A percentile compares a stretch with the other conserved stretches of the same genome.
phyloP scores from a whole-genome alignment of 2,888 invertebrate genomes.

The Lasioglossum villosulum region DNA sequence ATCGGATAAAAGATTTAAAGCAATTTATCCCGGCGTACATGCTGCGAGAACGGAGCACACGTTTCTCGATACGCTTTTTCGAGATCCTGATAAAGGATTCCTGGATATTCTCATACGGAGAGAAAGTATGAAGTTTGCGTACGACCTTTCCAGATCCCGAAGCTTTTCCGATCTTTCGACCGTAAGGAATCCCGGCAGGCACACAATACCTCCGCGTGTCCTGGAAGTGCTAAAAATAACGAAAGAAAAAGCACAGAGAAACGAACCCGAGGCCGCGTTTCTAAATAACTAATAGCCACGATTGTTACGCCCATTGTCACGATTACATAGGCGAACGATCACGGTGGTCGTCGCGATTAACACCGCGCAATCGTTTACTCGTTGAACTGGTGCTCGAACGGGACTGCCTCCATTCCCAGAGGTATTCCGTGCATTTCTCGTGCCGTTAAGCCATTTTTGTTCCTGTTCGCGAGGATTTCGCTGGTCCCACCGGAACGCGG shows the following conservation, averaged over 20 bases:
- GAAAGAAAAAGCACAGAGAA: background rate
- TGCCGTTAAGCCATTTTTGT: background rate
- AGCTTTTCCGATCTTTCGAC: background rate
- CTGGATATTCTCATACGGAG: background rate
- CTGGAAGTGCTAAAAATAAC: background rate
- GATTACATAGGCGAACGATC: background rate
- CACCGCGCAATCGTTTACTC: slow-evolving; percentile 15
- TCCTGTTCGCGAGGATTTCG: background rate
- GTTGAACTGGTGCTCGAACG: slow-evolving; percentile 20
- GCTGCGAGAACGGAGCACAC: background rate
- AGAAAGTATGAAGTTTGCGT: slow-evolving; percentile 5
- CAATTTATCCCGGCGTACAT: background rate
- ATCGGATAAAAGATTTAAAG: background rate
- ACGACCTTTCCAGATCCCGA: background rate
- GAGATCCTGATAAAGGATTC: background rate
- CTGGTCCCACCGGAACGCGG: background rate
- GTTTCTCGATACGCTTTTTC: background rate
- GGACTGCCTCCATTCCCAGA: slow-evolving; percentile 23
- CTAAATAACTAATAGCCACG: slow-evolving; percentile 5
- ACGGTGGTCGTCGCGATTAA: slow-evolving; percentile 35
- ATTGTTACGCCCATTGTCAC: background rate
- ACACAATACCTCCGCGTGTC: background rate
- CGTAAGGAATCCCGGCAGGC: background rate
- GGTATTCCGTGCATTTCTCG: slow-evolving; percentile 28
- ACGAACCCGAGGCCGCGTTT: too few species aligned